Evolutionary conservation across 2,888 invertebrate genomes (phyloP), one percentile per base, ranked within the genome.

Genomic region (Elgonia sp.): DNA sequence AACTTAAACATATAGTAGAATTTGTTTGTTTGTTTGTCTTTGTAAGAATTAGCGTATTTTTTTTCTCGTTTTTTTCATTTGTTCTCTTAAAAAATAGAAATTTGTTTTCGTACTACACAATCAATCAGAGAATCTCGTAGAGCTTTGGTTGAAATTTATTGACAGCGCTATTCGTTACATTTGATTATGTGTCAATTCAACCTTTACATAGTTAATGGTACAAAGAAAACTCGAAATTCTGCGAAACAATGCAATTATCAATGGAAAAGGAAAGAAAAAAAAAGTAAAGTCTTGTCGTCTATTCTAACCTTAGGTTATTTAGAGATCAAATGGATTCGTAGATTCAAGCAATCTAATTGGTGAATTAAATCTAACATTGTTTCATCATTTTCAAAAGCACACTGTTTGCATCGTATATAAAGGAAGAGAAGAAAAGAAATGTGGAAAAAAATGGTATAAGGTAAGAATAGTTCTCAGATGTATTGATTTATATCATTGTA

Each of bases 201-300:
- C 94, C 92, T 94, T 94, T 91, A 94, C 94, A 94, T 92, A 88
- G 90, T 91, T n/a, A 91, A 88, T 91, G 89, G 91, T 92, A 92
- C 89, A 91, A 91, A 86, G 89, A 92, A 89, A 92, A 91, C 84
- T 92, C 87, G 91, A 91, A 91, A 92, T 91, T 92, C 91, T 82
- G 72, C 73, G 79, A 90, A 90, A 89, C 87, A 82, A 92, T 90
- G 90, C 90, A 69, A n/a, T 82, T 75, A 86, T 88, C 29, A 29
- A 75, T 92, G 20, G 39, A 65, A 73, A 91, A 92, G 91, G 92
- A 93, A 93, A 92, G 93, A 92, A 92, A 92, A 40, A 63, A 63
- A n/a, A n/a, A n/a, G n/a, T n/a, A n/a, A n/a, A n/a, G 5, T 39
- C 39, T 20, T 63, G 7, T 39, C 16, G 16, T 37, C 20, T 57